phyloP scores from a whole-genome alignment of 2,113 vertebrate species.

The Chloebia gouldiae region DNA sequence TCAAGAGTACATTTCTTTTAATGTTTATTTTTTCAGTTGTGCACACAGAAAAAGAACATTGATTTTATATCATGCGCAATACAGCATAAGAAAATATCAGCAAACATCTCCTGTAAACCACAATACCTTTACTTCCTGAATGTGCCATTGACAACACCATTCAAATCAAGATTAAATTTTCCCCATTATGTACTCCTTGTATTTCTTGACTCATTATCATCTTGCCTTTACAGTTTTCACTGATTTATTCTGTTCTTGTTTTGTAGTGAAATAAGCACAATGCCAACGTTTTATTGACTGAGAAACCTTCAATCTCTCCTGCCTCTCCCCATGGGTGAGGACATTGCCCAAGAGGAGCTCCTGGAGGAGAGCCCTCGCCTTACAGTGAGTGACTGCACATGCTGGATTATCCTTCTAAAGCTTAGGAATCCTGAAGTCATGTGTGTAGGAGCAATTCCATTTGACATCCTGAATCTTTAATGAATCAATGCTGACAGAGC shows the following conservation, averaged over 20 bases:
- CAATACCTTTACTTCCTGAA: background rate
- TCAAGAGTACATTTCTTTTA: background rate
- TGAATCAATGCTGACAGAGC: background rate
- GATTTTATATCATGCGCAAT: background rate
- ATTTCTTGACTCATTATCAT: background rate
- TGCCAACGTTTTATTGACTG: background rate
- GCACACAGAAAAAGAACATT: background rate
- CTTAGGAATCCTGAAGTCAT: background rate
- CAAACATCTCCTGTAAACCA: background rate
- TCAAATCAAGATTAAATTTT: background rate
- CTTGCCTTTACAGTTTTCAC: background rate
- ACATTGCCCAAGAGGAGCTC: background rate
- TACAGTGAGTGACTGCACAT: background rate
- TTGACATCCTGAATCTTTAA: background rate
- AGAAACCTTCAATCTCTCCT: background rate
- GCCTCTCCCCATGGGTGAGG: background rate
- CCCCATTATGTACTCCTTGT: background rate
- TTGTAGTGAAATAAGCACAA: background rate
- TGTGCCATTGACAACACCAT: background rate
- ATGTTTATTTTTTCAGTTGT: background rate
- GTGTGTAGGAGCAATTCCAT: background rate
- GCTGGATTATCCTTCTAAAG: background rate
- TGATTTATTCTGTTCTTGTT: background rate
- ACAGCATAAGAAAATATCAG: background rate
- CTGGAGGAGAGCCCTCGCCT: background rate